These are phyloP conservation scores for Salvator merianae DNA, from an alignment of 2,113 vertebrate species.

Conservation along the genomic window DNA sequence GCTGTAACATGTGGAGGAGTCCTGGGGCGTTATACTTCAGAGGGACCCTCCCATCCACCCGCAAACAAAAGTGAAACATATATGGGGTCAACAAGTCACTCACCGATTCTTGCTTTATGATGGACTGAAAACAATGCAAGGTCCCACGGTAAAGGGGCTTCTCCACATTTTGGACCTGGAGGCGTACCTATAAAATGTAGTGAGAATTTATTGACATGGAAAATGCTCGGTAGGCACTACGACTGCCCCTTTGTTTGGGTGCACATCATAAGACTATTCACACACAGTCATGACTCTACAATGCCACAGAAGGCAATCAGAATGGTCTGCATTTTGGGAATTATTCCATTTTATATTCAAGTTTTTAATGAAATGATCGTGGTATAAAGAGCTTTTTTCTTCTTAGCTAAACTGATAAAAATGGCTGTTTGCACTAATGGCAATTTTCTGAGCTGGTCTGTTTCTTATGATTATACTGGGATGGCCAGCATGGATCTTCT, in stretches of 20 bases:
- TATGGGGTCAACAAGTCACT: constrained; percentile 58
- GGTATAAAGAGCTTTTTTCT: not conserved
- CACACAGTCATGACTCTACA: constrained; percentile 33
- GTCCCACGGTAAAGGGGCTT: constrained; percentile 94
- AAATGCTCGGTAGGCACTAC: constrained; percentile 6
- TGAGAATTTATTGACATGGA: constrained; percentile 31
- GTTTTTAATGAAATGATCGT: not conserved
- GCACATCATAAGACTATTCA: constrained; percentile 24
- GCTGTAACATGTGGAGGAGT: not conserved
- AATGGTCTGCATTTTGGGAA: not conserved
- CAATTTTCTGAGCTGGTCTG: not conserved
- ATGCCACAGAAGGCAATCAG: constrained; percentile 8
- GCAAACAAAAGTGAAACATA: not conserved
- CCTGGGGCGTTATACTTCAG: not conserved
- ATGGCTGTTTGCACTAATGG: not conserved
- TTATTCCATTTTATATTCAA: not conserved
- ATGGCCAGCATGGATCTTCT: not conserved
- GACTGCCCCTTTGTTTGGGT: constrained; percentile 20
- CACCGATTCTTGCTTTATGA: constrained; percentile 93
- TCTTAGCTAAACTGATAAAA: not conserved
- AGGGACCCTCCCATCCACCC: not conserved
- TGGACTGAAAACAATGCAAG: constrained; percentile 93
- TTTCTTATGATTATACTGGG: not conserved
- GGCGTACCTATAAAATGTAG: constrained; percentile 85
- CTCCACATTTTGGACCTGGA: constrained; percentile 91